These are phyloP conservation scores for Drosophila affinis DNA, from an alignment of 2,888 invertebrate genomes.

Conservation along the genomic window DNA sequence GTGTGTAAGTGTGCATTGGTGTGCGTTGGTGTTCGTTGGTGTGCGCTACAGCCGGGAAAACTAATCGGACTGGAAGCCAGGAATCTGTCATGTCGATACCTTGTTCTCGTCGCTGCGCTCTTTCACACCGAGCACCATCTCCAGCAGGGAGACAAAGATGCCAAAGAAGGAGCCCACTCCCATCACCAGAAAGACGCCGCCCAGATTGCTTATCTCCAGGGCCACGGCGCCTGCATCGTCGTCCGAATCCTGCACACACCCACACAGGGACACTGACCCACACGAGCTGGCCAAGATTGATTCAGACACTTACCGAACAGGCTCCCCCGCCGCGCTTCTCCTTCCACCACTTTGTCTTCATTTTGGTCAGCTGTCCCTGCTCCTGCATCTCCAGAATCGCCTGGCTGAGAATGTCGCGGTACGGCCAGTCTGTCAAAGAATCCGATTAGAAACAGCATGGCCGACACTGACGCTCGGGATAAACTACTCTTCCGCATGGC, in stretches of 20 bases:
- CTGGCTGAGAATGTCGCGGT: constrained; percentile 90
- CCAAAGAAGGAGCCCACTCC: constrained; percentile 84
- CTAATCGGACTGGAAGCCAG: constrained; percentile 49
- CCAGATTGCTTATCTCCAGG: constrained; percentile 87
- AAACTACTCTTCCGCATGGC: constrained; percentile 87
- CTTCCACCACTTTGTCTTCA: constrained; percentile 96
- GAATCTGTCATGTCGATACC: constrained; percentile 63
- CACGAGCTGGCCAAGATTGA: constrained; percentile 27
- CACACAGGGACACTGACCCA: constrained; percentile 44
- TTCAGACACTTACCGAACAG: constrained; percentile 86
- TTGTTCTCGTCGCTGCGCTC: constrained; percentile 81
- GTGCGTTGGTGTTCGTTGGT: constrained; percentile 26
- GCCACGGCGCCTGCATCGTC: constrained; percentile 83
- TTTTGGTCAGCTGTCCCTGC: constrained; percentile 89
- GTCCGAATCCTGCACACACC: constrained; percentile 74
- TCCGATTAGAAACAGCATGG: constrained; percentile 13
- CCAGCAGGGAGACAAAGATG: constrained; percentile 80
- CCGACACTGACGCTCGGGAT: background rate
- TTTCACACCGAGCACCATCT: constrained; percentile 82
- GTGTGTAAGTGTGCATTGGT: constrained; percentile 24
- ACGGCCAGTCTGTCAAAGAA: constrained; percentile 83
- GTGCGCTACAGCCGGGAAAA: constrained; percentile 42
- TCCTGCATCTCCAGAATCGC: constrained; percentile 94
- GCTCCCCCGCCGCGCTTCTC: constrained; percentile 91
- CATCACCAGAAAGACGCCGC: constrained; percentile 87